Evolutionary conservation across 64 coral and sea anemone genomes (phyloP), one percentile per base, ranked within the genome.

Genomic region (Stichodactyla mertensii): DNA sequence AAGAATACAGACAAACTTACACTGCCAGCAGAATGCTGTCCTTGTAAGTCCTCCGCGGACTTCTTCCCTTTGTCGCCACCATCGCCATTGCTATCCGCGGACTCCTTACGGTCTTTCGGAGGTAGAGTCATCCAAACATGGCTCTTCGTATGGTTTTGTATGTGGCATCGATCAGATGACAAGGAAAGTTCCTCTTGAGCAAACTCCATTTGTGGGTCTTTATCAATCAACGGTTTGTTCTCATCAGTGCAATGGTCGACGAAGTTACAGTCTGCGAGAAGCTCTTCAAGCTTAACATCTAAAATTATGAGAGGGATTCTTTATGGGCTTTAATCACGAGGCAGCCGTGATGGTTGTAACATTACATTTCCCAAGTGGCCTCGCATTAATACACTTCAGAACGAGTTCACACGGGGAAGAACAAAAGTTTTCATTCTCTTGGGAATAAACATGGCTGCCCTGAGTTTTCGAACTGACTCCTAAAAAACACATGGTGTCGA

Each of bases 231-330:
- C 6, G 24, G 69, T 31, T 74, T 74, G 69, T 13, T 74, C 22
- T 74, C 69, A 31, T 74, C 69, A 74, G 9, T 3, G 56, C 56
- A 58, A 58, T 74, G n/a, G 16, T 36, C 69, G 23, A 74, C 10
- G 1, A 74, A 6, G 27, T 74, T 26, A 31, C 69, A 74, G 69
- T 74, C 69, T 74, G n/a, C 69, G 4, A 74, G 24, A 27, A 74
- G 69, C 69, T 74, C 69, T 74, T 74, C 69, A 74, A 74, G 24
- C 69, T 27, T 74, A 31, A 74, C 69, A 74, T 74, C 69, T 74
- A 74, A 74, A 31, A 4, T 26, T 1, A 74, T 27, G 10, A 1
- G 9, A 27, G 14, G 56, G 9, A 45, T 45, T 45, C 36, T 45
- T 45, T 45, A 45, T 45, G 36, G 36, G 36, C 36, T 45, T 45